These are phyloP conservation scores for Lithophane socia DNA, from an alignment of 2,888 invertebrate genomes.

Conservation along the genomic window DNA sequence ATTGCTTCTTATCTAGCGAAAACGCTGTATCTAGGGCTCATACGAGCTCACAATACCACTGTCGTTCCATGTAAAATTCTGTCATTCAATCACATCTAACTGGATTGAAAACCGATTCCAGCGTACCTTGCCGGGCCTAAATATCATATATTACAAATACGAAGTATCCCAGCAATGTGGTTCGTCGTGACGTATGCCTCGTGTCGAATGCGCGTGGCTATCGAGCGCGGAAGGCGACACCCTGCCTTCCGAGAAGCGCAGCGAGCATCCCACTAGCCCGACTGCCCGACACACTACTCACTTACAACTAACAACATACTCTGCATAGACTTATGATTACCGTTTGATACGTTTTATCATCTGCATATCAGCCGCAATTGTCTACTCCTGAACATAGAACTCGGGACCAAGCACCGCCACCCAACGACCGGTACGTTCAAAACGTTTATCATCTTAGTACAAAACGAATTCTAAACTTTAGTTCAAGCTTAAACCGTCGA, in stretches of 20 bases:
- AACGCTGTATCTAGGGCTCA: no score
- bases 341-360: constrained; percentile 13
- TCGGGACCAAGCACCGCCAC: background rate
- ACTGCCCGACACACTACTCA: constrained; percentile 30
- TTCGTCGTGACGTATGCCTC: constrained; percentile 55
- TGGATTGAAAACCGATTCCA: constrained; percentile 17
- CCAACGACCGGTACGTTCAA: background rate
- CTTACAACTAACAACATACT: constrained; percentile 27
- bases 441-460: background rate
- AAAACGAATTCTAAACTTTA: background rate
- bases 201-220: constrained; percentile 52
- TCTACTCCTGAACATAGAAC: background rate
- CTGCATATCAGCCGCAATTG: background rate
- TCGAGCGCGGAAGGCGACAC: constrained; percentile 74
- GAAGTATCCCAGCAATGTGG: constrained; percentile 40
- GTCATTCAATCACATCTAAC: background rate
- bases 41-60: background rate
- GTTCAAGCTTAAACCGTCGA: background rate
- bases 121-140: constrained; percentile 5
- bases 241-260: constrained; percentile 76
- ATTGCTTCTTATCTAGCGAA: no score
- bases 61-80: background rate
- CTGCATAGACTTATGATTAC: constrained; percentile 30
- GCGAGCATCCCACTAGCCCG: constrained; percentile 67
- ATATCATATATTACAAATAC: constrained; percentile 17